Conservation (phyloP, 2,888 invertebrate genomes). For the Yponomeuta sedellus region DNA sequence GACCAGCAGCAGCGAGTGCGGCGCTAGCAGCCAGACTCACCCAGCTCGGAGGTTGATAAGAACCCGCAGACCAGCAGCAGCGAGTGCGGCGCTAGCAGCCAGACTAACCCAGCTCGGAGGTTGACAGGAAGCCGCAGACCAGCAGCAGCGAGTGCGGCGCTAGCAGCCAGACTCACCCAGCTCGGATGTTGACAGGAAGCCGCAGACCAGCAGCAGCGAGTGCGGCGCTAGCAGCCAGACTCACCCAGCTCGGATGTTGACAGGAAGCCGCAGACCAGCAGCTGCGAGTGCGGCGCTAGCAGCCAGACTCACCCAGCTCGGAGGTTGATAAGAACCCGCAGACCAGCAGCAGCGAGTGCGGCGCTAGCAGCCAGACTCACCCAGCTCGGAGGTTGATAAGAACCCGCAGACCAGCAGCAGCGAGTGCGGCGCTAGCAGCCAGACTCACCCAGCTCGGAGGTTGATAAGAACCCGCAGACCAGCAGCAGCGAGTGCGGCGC, state of each 20-base stretch:
- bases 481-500: no score
- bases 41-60: not conserved
- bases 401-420: slow-evolving; percentile 87
- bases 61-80: not conserved
- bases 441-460: slow-evolving; percentile 73
- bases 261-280: slow-evolving; percentile 88
- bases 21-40: slow-evolving; percentile 33
- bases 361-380: no score
- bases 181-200: slow-evolving; percentile 64
- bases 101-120: slow-evolving; percentile 56
- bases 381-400: slow-evolving; percentile 84
- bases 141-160: no score
- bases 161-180: slow-evolving; percentile 78
- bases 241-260: slow-evolving; percentile 79
- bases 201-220: no score
- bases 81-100: not conserved
- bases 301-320: slow-evolving; percentile 77
- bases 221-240: no score
- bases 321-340: slow-evolving; percentile 56
- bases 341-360: no score
- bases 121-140: slow-evolving; percentile 90
- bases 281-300: no score
- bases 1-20: not conserved
- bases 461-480: slow-evolving; percentile 45
- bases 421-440: no score